A percentile compares a stretch with the other conserved stretches of the same genome.
Evolutionary conservation across 2,888 invertebrate genomes (phyloP).

Genomic region (Cylindroiulus punctatus): DNA sequence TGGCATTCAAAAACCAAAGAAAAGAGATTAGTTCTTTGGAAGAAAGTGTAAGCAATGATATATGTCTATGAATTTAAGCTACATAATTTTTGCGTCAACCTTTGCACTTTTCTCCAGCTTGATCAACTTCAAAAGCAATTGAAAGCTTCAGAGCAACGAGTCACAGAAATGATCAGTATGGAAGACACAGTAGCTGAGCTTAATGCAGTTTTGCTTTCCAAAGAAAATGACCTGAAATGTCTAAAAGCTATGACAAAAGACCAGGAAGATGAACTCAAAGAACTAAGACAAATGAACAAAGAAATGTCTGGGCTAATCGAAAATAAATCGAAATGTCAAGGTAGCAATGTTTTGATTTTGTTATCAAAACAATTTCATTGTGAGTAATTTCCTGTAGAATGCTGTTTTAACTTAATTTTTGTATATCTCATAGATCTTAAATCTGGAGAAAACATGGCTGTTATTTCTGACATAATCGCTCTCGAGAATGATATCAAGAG

Average conservation of each 20-base stretch:
- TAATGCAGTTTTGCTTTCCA: background rate
- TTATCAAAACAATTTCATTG: background rate
- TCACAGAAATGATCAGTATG: background rate
- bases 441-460: constrained; percentile 36
- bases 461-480: constrained; percentile 5
- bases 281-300: background rate
- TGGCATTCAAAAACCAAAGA: background rate
- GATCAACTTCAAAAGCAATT: background rate
- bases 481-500: constrained; percentile 13
- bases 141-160: background rate
- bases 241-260: background rate
- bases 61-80: background rate
- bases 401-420: too few relatives aligned
- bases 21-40: background rate
- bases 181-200: background rate
- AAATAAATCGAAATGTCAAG: background rate
- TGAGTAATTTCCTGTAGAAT: too few relatives aligned
- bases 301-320: background rate
- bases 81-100: background rate
- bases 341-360: background rate
- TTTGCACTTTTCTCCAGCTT: background rate
- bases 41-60: background rate
- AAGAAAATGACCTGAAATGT: background rate
- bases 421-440: background rate
- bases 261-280: background rate